These are phyloP conservation scores for Origma solitaria DNA, from an alignment of 2,113 vertebrate species.

Conservation along the genomic window DNA sequence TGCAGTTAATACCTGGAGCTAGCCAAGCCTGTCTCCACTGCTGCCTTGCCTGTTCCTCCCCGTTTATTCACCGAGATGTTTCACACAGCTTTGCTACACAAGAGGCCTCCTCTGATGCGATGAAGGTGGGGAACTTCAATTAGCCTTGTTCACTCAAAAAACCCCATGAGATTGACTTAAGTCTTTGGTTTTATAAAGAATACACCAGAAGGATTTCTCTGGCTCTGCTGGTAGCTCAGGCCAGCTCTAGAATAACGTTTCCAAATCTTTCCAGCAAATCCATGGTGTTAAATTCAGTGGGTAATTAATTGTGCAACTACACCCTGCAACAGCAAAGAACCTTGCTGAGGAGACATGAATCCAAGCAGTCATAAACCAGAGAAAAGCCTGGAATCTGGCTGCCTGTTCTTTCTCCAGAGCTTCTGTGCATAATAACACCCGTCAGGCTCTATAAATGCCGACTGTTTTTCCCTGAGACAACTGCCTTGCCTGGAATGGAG, in stretches of 20 bases:
- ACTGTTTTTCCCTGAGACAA: neutral
- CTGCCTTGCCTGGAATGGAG: neutral
- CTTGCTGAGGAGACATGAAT: neutral
- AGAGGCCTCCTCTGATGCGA: no score
- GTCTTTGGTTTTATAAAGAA: neutral
- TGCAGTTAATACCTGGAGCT: neutral
- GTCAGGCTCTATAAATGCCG: neutral
- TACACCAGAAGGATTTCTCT: neutral
- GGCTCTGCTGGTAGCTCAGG: neutral
- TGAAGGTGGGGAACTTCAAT: neutral
- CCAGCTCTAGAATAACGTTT: neutral
- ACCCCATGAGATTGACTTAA: neutral
- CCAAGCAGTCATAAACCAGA: neutral
- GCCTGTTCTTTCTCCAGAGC: neutral
- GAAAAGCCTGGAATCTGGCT: neutral
- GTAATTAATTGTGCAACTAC: fast-evolving
- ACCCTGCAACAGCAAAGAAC: neutral
- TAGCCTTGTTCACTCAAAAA: neutral
- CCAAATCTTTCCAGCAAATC: neutral
- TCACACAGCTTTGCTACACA: neutral
- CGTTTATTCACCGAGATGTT: neutral
- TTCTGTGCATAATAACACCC: neutral
- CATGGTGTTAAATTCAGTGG: neutral
- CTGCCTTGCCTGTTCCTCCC: neutral
- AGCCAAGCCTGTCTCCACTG: no score